Percentiles rank a stretch among this genome's conserved stretches.
phyloP scores from a whole-genome alignment of 2,797 vertebrate species.

The Apodemus agrarius region DNA sequence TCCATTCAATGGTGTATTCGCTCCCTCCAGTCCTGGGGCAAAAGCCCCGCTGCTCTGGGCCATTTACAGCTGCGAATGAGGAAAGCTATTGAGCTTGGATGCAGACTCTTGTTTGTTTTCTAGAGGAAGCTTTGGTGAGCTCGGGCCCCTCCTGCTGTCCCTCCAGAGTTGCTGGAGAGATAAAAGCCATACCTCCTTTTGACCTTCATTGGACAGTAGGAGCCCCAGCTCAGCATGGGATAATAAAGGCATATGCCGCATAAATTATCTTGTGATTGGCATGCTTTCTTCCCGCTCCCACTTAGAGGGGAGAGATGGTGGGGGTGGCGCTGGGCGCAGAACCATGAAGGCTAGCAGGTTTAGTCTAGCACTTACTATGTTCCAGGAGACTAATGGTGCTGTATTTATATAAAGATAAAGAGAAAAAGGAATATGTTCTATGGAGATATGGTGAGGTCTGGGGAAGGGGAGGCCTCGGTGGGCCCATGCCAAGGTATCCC shows the following conservation, averaged over 20 bases:
- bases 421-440: too few relatives aligned
- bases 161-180: slow-evolving; percentile 76
- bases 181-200: slow-evolving; percentile 80
- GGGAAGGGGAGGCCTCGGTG: too few relatives aligned
- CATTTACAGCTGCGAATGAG: slow-evolving; percentile 72
- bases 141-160: slow-evolving; percentile 8
- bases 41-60: slow-evolving; percentile 69
- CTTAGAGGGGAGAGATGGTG: slow-evolving; percentile 6
- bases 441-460: too few relatives aligned
- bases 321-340: neutral
- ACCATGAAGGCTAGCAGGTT: neutral
- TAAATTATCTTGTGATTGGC: slow-evolving; percentile 79
- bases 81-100: slow-evolving; percentile 73
- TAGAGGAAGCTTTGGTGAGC: slow-evolving; percentile 71
- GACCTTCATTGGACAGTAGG: slow-evolving; percentile 80
- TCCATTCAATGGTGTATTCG: slow-evolving; percentile 79
- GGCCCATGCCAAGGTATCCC: too few relatives aligned
- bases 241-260: slow-evolving; percentile 79
- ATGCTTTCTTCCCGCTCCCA: slow-evolving; percentile 60
- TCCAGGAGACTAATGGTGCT: neutral
- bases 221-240: slow-evolving; percentile 69
- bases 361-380: slow-evolving; percentile 56
- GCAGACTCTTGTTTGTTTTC: slow-evolving; percentile 79
- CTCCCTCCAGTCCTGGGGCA: slow-evolving; percentile 69
- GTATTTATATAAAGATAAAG: too few relatives aligned